Conservation (phyloP, 2,113 vertebrate genomes). For the Bujurquina vittata region DNA sequence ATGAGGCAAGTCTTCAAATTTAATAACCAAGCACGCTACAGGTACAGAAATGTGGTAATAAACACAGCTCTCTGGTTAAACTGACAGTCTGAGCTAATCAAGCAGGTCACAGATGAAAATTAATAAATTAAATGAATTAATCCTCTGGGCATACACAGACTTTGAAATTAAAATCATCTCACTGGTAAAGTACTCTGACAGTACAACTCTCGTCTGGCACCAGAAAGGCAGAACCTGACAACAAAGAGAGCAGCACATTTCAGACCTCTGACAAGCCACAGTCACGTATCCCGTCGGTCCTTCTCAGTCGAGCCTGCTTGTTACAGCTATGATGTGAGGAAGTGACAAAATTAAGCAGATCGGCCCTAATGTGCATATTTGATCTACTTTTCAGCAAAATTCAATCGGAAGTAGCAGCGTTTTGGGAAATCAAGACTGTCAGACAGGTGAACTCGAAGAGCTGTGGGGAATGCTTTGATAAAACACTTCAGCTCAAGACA, state of each 20-base stretch:
- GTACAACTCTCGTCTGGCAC: constrained; percentile 14
- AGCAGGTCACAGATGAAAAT: constrained; percentile 46
- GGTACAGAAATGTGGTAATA: constrained; percentile 39
- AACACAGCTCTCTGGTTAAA: constrained; percentile 45
- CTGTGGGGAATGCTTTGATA: constrained; percentile 2
- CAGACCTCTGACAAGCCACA: constrained; percentile 20
- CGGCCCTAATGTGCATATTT: constrained; percentile 33
- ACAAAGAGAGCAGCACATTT: constrained; percentile 13
- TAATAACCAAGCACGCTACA: constrained; percentile 56
- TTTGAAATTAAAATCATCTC: constrained; percentile 49
- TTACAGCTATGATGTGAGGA: constrained; percentile 28
- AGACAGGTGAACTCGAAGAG: constrained; percentile 10
- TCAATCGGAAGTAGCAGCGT: background rate
- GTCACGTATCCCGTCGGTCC: constrained; percentile 25
- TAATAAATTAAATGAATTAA: constrained; percentile 55
- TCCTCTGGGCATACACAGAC: constrained; percentile 34
- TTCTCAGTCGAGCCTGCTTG: constrained; percentile 36
- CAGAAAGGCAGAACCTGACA: constrained; percentile 8
- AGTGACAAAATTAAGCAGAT: constrained; percentile 41
- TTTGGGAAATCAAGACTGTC: constrained; percentile 48
- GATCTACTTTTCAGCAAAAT: constrained; percentile 38
- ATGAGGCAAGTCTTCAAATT: constrained; percentile 60
- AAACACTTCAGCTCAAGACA: background rate
- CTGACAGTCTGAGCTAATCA: constrained; percentile 45
- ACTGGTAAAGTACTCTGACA: constrained; percentile 30